These are phyloP conservation scores for Graphium colonna DNA, from an alignment of 2,888 invertebrate species.

Conservation along the genomic window DNA sequence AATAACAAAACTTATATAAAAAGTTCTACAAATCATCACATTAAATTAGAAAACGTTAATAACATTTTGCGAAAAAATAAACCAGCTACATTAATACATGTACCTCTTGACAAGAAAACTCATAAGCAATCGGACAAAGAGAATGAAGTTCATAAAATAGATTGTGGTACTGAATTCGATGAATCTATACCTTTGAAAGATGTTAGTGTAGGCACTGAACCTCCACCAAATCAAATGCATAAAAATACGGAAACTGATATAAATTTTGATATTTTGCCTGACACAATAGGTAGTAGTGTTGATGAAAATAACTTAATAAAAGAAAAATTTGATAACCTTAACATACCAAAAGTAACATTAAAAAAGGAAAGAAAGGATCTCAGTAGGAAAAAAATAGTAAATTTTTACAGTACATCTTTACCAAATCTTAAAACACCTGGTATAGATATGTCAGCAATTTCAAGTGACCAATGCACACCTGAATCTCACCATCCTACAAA, in stretches of 20 bases:
- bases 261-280: constrained; percentile 26
- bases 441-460: constrained; percentile 36
- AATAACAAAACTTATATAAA: constrained; percentile 29
- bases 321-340: constrained; percentile 57
- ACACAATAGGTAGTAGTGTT: constrained; percentile 34
- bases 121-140: constrained; percentile 27
- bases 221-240: constrained; percentile 36
- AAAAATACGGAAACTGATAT: constrained; percentile 45
- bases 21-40: constrained; percentile 7
- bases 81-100: constrained; percentile 45
- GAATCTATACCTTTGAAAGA: constrained; percentile 36
- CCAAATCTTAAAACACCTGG: constrained; percentile 47
- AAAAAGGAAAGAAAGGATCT: constrained; percentile 51
- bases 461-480: constrained; percentile 34
- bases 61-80: constrained; percentile 40
- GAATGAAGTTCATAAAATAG: constrained; percentile 27
- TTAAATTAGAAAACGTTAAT: constrained; percentile 27
- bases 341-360: constrained; percentile 67
- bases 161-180: constrained; percentile 38
- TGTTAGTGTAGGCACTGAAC: constrained; percentile 43
- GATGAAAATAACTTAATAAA: constrained; percentile 41
- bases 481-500: constrained; percentile 42
- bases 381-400: constrained; percentile 44
- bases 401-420: constrained; percentile 42
- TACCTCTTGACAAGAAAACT: constrained; percentile 48